Base-by-base conservation (phyloP, 2,888 invertebrate genomes). In the Corbicula japonica region DNA sequence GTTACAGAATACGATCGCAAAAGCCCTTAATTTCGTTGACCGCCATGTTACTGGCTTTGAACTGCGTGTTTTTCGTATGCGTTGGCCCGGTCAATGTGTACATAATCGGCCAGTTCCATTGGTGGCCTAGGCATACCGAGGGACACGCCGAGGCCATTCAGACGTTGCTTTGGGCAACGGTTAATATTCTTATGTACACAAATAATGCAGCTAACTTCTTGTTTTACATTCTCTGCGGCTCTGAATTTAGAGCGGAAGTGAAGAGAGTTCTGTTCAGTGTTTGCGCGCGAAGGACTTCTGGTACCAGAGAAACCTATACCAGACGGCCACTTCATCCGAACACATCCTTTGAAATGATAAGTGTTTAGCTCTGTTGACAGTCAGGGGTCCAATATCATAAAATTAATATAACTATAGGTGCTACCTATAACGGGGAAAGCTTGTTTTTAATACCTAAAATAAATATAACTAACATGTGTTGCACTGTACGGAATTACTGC, bases 201-300 rank as follows among this genome's bases (percentile, higher is more conserved):
- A 87, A 87, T 62, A 85, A 87, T 63, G 78, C 88, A n/a, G 75
- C 80, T 30, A 87, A 88, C 73, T 88, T 88, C 68, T 32, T 88
- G 10, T 66, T 87, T 30, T 89, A 89, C 66, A 82, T 86, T 41
- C 65, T 87, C 32, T 85, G 85, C n/a, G 89, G 88, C 0, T 78
- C 87, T 8, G 76, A 77, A 23, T 89, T 89, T 70, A 66, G 89
- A 26, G 66, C 75, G 26, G 87, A 87, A 41, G 71, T 88, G 30
- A 68, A 63, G 58, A 32, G 32, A 26, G 58, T 88, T 54, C 80
- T 83, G 1, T 18, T 68, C 21, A 54, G 32, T 32, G 32, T 21
- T 54, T n/a, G n/a, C n/a, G n/a, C n/a, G n/a, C n/a, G n/a, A n/a
- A n/a, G n/a, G n/a, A n/a, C n/a, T n/a, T n/a, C n/a, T n/a, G n/a